phyloP scores from a whole-genome alignment of 2,797 vertebrate genomes.

The Gymnothorax javanicus region DNA sequence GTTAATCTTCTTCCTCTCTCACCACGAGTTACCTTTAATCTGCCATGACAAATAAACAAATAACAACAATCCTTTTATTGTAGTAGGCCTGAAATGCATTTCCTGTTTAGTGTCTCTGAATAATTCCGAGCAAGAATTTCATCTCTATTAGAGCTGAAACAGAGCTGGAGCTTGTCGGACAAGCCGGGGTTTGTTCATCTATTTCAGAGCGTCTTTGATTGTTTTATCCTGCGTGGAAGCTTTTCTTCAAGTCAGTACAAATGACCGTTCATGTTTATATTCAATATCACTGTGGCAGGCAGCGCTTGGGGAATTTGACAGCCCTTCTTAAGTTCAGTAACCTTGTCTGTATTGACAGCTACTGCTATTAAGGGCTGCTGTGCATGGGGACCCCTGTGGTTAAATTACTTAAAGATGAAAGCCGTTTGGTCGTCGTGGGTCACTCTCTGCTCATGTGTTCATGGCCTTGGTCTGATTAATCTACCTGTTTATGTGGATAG shows the following conservation, averaged over 20 bases:
- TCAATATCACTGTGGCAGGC: constrained; percentile 55
- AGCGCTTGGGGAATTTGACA: constrained; percentile 63
- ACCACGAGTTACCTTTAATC: constrained; percentile 76
- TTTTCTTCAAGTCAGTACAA: constrained; percentile 60
- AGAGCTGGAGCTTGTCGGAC: constrained; percentile 43
- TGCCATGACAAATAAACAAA: constrained; percentile 75
- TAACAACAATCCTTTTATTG: constrained; percentile 77
- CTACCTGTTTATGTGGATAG: constrained; percentile 46
- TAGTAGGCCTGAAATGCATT: constrained; percentile 57
- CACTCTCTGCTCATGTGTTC: constrained; percentile 40
- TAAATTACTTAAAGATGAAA: constrained; percentile 71
- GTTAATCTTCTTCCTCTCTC: constrained; percentile 71
- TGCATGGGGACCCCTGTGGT: constrained; percentile 65
- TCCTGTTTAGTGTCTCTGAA: constrained; percentile 46
- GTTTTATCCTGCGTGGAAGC: constrained; percentile 33
- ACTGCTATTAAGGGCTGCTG: constrained; percentile 67
- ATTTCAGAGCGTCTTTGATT: constrained; percentile 1
- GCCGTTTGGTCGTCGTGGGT: constrained; percentile 47
- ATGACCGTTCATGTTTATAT: constrained; percentile 65
- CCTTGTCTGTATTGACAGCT: constrained; percentile 73
- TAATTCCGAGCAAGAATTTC: constrained; percentile 54
- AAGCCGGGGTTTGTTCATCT: not conserved
- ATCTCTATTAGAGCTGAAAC: constrained; percentile 65
- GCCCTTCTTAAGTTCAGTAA: constrained; percentile 62
- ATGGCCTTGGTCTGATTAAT: constrained; percentile 38